These are phyloP conservation scores for Budorcas taxicolor DNA, from an alignment of 2,113 vertebrate species.

Conservation along the genomic window DNA sequence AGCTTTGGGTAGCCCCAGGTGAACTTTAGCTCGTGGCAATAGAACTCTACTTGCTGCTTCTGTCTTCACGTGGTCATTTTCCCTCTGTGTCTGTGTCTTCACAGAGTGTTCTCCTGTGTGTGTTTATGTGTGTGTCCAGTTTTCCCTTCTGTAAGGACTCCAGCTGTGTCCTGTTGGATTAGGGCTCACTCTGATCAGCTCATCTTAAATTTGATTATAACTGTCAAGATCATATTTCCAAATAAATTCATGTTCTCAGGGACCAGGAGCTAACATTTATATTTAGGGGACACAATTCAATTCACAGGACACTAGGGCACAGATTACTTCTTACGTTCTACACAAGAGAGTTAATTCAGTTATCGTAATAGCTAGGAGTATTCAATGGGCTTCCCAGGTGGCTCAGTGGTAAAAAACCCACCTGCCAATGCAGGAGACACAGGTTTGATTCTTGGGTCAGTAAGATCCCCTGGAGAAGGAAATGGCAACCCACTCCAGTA, in stretches of 20 bases:
- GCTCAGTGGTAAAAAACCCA: not conserved
- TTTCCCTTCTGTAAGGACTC: not conserved
- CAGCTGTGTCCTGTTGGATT: not conserved
- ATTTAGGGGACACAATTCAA: not conserved
- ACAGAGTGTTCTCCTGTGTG: not conserved
- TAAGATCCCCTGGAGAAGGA: not conserved
- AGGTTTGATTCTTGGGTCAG: not conserved
- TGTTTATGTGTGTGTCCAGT: not conserved
- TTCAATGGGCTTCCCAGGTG: not conserved
- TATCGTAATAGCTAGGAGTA: not conserved
- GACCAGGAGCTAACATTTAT: not conserved
- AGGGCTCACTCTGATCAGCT: not conserved
- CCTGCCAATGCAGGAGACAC: not conserved
- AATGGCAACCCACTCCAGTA: not conserved
- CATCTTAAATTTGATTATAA: not conserved
- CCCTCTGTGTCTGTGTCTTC: not conserved
- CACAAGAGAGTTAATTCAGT: not conserved
- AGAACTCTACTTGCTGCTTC: not conserved
- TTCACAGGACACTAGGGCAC: not conserved
- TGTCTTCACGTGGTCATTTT: not conserved
- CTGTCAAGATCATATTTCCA: not conserved
- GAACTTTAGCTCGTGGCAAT: not conserved
- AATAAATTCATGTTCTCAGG: not conserved
- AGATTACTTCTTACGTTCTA: not conserved
- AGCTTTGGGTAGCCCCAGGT: accelerated